Conservation (phyloP, 2,797 vertebrate species). For the Tangara arthus region DNA sequence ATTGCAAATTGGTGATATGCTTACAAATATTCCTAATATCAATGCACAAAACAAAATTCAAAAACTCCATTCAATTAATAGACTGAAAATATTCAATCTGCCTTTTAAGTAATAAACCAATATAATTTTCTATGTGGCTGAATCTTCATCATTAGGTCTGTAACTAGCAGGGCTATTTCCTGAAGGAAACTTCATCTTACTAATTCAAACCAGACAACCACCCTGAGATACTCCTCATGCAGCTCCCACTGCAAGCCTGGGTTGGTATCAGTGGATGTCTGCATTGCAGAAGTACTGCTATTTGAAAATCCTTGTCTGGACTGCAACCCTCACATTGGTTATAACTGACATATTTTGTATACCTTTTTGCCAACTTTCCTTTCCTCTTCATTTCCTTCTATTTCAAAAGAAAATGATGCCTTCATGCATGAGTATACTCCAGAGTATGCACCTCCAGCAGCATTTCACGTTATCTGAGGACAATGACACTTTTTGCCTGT, state of each 20-base stretch:
- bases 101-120: not conserved
- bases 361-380: not conserved
- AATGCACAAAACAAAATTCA: not conserved
- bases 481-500: not conserved
- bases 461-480: not conserved
- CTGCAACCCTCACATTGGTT: not conserved
- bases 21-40: not conserved
- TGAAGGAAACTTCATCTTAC: not conserved
- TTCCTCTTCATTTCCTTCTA: not conserved
- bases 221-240: not conserved
- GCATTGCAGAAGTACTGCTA: not conserved
- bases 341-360: not conserved
- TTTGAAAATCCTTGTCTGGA: not conserved
- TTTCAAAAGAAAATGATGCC: not conserved
- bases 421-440: not conserved
- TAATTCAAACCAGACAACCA: not conserved
- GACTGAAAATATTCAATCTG: not conserved
- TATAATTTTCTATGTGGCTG: not conserved
- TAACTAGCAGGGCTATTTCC: not conserved
- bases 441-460: not conserved
- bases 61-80: not conserved
- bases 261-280: not conserved
- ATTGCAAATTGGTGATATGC: not conserved
- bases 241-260: not conserved
- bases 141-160: not conserved